These are phyloP conservation scores for Cosmorhoe ocellata DNA, from an alignment of 2,888 invertebrate species.

Conservation along the genomic window DNA sequence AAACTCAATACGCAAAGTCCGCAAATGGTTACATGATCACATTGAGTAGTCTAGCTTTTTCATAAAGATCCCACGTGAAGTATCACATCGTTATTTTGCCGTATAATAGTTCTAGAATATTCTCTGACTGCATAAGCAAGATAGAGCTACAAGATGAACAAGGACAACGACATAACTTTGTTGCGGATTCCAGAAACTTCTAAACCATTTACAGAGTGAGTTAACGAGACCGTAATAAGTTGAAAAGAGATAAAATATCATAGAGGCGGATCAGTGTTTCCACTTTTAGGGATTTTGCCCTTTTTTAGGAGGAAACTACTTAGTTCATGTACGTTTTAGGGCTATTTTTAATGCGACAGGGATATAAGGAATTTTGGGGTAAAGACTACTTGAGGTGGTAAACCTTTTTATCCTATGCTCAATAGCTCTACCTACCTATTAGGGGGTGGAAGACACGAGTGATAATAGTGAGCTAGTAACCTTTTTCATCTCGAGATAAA, in stretches of 20 bases:
- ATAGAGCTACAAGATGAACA: slow-evolving; percentile 30
- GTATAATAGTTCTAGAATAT: slow-evolving; percentile 38
- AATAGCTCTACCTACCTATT: no score
- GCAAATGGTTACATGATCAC: slow-evolving; percentile 25
- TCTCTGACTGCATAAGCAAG: slow-evolving; percentile 36
- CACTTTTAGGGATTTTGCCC: no score
- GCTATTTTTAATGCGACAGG: no score
- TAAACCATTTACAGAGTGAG: background rate
- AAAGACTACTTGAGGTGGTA: no score
- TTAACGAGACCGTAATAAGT: slow-evolving; percentile 11
- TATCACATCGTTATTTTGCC: slow-evolving; percentile 25
- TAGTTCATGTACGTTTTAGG: no score
- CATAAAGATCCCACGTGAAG: background rate
- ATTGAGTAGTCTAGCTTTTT: slow-evolving; percentile 2
- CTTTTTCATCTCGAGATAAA: no score
- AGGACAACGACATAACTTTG: slow-evolving; percentile 11
- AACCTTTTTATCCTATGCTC: no score
- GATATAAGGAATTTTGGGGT: no score
- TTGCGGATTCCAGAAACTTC: slow-evolving; percentile 23
- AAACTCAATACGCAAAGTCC: slow-evolving; percentile 23
- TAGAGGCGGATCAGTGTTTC: background rate
- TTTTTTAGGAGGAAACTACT: no score
- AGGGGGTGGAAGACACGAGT: no score
- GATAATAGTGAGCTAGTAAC: no score
- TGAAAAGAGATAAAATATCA: slow-evolving; percentile 17